These are phyloP conservation scores for Chaitophorus viminalis DNA, from an alignment of 2,888 invertebrate genomes.

Conservation along the genomic window DNA sequence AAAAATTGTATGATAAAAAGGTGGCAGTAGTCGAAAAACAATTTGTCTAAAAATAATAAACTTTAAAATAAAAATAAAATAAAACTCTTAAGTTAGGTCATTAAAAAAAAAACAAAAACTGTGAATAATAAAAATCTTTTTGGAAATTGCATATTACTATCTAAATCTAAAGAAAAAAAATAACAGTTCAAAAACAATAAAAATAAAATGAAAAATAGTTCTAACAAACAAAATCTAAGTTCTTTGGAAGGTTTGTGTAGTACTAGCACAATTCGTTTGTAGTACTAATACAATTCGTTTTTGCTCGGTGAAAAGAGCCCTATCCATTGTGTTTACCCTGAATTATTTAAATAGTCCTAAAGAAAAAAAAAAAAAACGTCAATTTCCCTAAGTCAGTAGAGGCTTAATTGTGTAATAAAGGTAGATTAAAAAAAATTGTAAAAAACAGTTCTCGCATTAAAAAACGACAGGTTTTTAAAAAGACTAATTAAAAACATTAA, in stretches of 20 bases:
- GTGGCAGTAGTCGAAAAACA: constrained; percentile 62
- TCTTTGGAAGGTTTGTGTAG: constrained; percentile 60
- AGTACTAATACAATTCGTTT: constrained; percentile 61
- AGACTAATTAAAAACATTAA: constrained; percentile 61
- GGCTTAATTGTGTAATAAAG: constrained; percentile 60
- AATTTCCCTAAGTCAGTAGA: constrained; percentile 60
- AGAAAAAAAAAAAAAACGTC: constrained; percentile 49
- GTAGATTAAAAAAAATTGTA: constrained; percentile 62
- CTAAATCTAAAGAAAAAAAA: constrained; percentile 44
- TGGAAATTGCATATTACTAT: constrained; percentile 50
- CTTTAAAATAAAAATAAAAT: constrained; percentile 56
- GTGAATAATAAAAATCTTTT: constrained; percentile 46
- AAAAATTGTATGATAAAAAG: constrained; percentile 60
- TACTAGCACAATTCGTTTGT: constrained; percentile 57
- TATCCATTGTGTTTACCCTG: constrained; percentile 61
- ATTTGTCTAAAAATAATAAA: constrained; percentile 60
- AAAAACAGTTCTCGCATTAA: constrained; percentile 61
- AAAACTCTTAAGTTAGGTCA: constrained; percentile 59
- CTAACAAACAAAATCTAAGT: constrained; percentile 58
- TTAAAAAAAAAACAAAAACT: constrained; percentile 33
- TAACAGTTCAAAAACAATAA: constrained; percentile 51
- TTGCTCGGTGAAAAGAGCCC: constrained; percentile 56
- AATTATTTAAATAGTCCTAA: constrained; percentile 56
- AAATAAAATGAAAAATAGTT: constrained; percentile 52
- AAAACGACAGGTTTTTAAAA: constrained; percentile 61